Conservation (phyloP, 2,113 vertebrate species). For the Lasiurus cinereus region DNA sequence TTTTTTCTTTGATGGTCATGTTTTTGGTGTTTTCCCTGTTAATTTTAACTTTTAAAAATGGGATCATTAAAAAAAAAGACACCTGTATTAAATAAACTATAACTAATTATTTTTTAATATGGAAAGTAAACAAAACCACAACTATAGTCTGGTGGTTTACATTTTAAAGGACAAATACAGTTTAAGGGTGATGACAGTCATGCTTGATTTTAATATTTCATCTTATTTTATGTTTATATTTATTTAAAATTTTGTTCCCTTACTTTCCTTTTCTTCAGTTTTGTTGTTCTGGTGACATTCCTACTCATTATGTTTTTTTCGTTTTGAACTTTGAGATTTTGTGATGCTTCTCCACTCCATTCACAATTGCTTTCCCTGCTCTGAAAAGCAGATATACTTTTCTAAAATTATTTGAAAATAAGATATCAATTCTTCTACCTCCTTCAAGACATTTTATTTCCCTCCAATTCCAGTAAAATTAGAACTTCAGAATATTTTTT, state of each 20-base stretch:
- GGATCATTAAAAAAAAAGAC: background rate
- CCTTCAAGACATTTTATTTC: background rate
- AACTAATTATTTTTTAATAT: conserved; percentile 11
- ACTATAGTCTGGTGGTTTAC: background rate
- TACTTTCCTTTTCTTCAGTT: background rate
- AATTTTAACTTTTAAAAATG: conserved; percentile 33
- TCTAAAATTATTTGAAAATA: background rate
- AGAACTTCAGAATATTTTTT: background rate
- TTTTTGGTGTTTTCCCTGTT: background rate
- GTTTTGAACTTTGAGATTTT: background rate
- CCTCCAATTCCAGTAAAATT: background rate
- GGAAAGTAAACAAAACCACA: background rate
- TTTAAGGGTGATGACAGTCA: background rate
- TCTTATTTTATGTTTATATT: conserved; percentile 35
- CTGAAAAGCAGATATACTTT: background rate
- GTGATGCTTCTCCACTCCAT: background rate
- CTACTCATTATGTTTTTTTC: background rate
- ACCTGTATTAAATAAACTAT: background rate
- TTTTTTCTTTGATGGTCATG: background rate
- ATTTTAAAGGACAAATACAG: background rate
- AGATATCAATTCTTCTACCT: background rate
- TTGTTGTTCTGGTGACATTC: background rate
- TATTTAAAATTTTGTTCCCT: background rate
- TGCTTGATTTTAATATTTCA: conserved; percentile 2
- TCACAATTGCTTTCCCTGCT: background rate